Evolutionary conservation across 37 sponge, comb jelly and placozoan genomes (phyloP), one percentile per base, ranked within the genome.

Genomic region (Ephydatia muelleri): DNA sequence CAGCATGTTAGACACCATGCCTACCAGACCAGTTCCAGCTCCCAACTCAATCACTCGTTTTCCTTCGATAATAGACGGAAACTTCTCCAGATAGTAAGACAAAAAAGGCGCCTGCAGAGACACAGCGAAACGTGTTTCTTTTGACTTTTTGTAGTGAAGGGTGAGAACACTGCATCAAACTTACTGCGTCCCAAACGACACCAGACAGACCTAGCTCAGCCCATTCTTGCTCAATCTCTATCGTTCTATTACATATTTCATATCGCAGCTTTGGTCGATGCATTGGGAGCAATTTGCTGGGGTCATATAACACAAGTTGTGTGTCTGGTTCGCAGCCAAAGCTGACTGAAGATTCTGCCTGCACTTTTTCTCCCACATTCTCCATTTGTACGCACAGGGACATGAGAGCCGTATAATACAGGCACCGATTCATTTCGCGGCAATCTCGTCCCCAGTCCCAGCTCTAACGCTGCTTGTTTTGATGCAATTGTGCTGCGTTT

Each of bases 161-260:
- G 30, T 11, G 9, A 69, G 70, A 12, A 29, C 19, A 23, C 36
- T 70, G 9, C 21, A 29, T 19, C 49, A 5, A 14, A 80, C 91
- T 87, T 75, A 92, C 92, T 30, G 92, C 80, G 67, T 92, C 88
- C 92, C 92, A 92, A 21, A 92, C 82, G 5, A 92, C 92, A 26
- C 85, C 78, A 67, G 92, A 80, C 25, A 92, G 79, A 47, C 92
- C 92, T 49, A 80, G 38, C 3, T 84, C 80, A 26, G 75, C 38
- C 92, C 92, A 92, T 27, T 76, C 79, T 40, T 92, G 92, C 23
- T 43, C 22, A 2, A 92, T 77, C 29, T 48, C 38, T 13, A 57
- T 57, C 16, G 57, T 57, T 57, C 57, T 57, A 57, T 57, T 57
- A 57, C 57, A 57, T 57, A 57, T 57, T 11, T 57, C 57, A 57